Conservation (phyloP, 2,888 invertebrate genomes). For the Glyphotaelius pellucidus region DNA sequence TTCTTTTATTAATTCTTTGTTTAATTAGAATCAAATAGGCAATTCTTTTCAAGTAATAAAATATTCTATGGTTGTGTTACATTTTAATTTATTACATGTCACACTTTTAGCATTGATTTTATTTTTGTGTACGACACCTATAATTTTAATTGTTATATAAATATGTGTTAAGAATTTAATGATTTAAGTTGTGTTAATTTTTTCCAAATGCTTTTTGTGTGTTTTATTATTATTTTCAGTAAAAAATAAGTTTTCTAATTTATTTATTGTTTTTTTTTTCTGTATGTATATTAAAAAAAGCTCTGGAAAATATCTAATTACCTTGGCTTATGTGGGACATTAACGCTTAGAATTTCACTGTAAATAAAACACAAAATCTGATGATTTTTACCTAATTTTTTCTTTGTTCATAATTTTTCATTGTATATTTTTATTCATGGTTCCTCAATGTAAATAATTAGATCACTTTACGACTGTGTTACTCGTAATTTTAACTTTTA, state of each 20-base stretch:
- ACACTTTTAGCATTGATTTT: background rate
- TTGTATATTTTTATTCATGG: conserved; percentile 11
- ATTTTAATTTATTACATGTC: background rate
- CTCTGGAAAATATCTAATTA: background rate
- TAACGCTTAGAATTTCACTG: conserved; percentile 47
- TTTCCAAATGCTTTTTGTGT: background rate
- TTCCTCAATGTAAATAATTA: background rate
- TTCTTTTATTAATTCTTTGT: background rate
- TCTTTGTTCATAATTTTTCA: background rate
- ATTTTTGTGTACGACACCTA: background rate
- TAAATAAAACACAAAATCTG: conserved; percentile 21
- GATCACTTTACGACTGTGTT: background rate
- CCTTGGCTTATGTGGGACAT: conserved; percentile 28
- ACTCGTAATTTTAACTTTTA: background rate
- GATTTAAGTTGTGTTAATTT: background rate
- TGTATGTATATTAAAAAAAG: background rate
- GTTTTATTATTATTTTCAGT: background rate
- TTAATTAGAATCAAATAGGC: background rate
- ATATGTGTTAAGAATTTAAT: background rate
- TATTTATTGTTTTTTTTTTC: background rate
- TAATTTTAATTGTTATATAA: background rate
- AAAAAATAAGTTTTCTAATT: background rate
- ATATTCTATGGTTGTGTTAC: background rate
- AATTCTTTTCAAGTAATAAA: background rate
- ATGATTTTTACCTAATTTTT: background rate